Percentiles rank a stretch among this genome's conserved stretches.
Conservation (phyloP, 2,888 invertebrate species). For the Baronia brevicornis region DNA sequence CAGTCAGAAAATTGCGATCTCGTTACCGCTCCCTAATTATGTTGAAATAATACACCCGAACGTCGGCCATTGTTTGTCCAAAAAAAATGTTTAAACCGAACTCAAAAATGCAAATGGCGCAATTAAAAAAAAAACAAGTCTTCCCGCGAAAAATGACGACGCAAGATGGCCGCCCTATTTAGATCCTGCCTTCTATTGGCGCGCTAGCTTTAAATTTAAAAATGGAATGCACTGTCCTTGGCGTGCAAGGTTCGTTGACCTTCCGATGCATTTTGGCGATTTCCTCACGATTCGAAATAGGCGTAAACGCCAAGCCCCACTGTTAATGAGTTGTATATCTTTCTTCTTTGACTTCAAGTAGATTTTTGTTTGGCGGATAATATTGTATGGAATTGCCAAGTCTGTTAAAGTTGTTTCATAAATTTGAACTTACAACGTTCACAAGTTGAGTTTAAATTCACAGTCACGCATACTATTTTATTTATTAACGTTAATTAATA, state of each 20-base stretch:
- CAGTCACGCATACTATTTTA: constrained; percentile 15
- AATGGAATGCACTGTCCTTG: constrained; percentile 76
- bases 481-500: constrained; percentile 17
- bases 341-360: constrained; percentile 31
- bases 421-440: constrained; percentile 24
- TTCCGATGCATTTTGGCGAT: constrained; percentile 74
- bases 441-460: constrained; percentile 22
- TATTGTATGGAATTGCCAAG: constrained; percentile 22
- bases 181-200: constrained; percentile 71
- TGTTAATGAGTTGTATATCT: constrained; percentile 32
- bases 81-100: constrained; percentile 45
- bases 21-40: constrained; percentile 68
- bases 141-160: constrained; percentile 59
- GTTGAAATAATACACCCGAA: constrained; percentile 58
- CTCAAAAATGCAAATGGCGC: constrained; percentile 46
- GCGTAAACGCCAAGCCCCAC: constrained; percentile 30
- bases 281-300: constrained; percentile 43
- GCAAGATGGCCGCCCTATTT: constrained; percentile 72
- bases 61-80: constrained; percentile 52
- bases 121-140: constrained; percentile 50
- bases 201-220: constrained; percentile 71
- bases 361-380: constrained; percentile 27
- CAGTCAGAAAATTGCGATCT: constrained; percentile 28
- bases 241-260: constrained; percentile 66
- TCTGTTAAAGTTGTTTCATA: constrained; percentile 19